Conservation (phyloP, 2,113 vertebrate genomes). For the Callipepla californica region DNA sequence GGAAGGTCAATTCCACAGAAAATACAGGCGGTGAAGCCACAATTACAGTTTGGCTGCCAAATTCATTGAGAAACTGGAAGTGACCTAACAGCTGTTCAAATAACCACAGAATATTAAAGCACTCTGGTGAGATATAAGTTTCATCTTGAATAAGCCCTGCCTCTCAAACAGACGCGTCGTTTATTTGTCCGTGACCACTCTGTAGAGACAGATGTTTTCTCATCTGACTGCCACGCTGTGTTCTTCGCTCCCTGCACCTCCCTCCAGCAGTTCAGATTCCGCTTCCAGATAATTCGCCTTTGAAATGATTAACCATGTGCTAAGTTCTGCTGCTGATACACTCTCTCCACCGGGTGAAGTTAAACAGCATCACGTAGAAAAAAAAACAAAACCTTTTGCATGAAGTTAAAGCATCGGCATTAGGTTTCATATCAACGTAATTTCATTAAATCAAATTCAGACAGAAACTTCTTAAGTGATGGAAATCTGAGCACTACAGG, state of each 20-base stretch:
- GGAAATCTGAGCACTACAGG: not conserved
- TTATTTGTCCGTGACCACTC: slow-evolving; percentile 71
- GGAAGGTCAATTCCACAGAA: slow-evolving; percentile 12
- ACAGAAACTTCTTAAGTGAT: not conserved
- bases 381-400: not conserved
- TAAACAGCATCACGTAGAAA: not conserved
- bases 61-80: slow-evolving; percentile 69
- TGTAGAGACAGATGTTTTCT: slow-evolving; percentile 70
- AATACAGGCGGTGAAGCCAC: slow-evolving; percentile 50
- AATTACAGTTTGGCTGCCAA: slow-evolving; percentile 67
- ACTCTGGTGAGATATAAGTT: slow-evolving; percentile 72
- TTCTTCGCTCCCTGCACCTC: slow-evolving; percentile 32
- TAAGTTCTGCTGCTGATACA: not conserved
- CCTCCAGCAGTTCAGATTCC: slow-evolving; percentile 24
- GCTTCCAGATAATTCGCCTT: slow-evolving; percentile 35
- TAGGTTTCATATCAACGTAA: not conserved
- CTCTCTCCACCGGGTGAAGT: not conserved
- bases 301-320: not conserved
- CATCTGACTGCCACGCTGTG: slow-evolving; percentile 52
- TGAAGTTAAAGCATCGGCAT: not conserved
- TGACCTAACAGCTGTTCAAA: slow-evolving; percentile 80
- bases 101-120: slow-evolving; percentile 75
- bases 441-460: not conserved
- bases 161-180: slow-evolving; percentile 36
- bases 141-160: slow-evolving; percentile 66